These are phyloP conservation scores for Mystacornis crossleyi DNA, from an alignment of 2,113 vertebrate species.

Conservation along the genomic window DNA sequence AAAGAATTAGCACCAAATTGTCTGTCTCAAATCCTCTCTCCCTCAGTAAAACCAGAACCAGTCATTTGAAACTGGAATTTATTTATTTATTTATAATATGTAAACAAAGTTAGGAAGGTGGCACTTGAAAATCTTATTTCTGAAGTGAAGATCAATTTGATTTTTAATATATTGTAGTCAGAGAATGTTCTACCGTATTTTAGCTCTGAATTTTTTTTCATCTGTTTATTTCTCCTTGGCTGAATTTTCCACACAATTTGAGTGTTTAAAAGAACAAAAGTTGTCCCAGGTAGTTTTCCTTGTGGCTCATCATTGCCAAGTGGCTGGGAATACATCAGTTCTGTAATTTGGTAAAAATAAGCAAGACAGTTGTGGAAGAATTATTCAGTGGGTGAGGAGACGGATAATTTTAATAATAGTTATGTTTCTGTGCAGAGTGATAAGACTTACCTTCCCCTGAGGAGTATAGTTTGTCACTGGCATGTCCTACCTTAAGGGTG, in stretches of 20 bases:
- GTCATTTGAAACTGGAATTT: background rate
- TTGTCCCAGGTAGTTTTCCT: background rate
- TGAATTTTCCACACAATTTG: constrained; percentile 15
- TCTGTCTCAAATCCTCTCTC: background rate
- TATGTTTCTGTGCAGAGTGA: background rate
- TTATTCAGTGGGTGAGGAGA: background rate
- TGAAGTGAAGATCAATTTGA: background rate
- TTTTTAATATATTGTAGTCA: background rate
- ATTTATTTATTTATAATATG: background rate
- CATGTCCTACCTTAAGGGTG: background rate
- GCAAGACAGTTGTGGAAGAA: background rate
- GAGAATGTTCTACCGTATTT: background rate
- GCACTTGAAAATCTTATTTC: background rate
- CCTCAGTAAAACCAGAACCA: background rate
- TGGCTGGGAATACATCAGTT: background rate
- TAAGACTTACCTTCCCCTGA: background rate
- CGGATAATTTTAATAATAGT: background rate
- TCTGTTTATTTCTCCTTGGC: background rate
- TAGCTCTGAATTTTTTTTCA: background rate
- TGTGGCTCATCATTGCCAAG: background rate
- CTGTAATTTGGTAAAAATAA: constrained; percentile 21
- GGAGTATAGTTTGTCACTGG: background rate
- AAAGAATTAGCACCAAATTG: background rate
- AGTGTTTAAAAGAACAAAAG: background rate
- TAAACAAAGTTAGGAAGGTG: background rate